Percentiles rank a stretch among this genome's conserved stretches.
Conservation (phyloP, 2,113 vertebrate genomes). For the Ranitomeya variabilis region DNA sequence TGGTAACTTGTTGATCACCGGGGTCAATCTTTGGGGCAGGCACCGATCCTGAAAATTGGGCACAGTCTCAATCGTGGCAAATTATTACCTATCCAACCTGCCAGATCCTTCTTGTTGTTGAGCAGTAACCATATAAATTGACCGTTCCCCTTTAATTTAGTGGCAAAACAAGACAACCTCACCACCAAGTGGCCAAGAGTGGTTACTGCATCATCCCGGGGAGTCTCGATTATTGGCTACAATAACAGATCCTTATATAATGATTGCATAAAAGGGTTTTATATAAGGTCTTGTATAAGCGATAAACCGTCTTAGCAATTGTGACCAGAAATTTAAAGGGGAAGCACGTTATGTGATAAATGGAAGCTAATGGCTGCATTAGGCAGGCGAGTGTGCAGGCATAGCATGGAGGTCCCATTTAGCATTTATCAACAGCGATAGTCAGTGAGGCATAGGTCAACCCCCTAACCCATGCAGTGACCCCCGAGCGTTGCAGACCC, state of each 20-base stretch:
- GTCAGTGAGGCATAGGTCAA: not conserved
- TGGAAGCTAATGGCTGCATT: not conserved
- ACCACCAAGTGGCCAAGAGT: not conserved
- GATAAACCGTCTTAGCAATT: not conserved
- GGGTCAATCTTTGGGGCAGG: too few relatives aligned
- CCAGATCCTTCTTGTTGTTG: too few relatives aligned
- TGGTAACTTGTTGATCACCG: too few relatives aligned
- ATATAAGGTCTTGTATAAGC: not conserved
- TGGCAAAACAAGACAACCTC: not conserved
- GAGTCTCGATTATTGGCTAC: too few relatives aligned
- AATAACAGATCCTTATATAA: not conserved
- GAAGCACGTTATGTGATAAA: not conserved
- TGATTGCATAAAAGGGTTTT: constrained; percentile 1
- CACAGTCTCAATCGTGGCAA: too few relatives aligned
- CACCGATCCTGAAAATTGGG: too few relatives aligned
- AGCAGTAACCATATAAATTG: not conserved
- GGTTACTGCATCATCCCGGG: not conserved
- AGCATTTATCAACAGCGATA: too few relatives aligned
- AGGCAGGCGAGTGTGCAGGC: not conserved
- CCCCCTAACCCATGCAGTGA: not conserved
- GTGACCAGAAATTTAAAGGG: not conserved
- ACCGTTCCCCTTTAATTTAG: constrained; percentile 14
- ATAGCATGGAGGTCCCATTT: not conserved
- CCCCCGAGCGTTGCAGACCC: too few relatives aligned
- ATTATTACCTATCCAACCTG: too few relatives aligned